phyloP scores from a whole-genome alignment of 2,888 invertebrate species.

The Caenorhabditis doughertyi region DNA sequence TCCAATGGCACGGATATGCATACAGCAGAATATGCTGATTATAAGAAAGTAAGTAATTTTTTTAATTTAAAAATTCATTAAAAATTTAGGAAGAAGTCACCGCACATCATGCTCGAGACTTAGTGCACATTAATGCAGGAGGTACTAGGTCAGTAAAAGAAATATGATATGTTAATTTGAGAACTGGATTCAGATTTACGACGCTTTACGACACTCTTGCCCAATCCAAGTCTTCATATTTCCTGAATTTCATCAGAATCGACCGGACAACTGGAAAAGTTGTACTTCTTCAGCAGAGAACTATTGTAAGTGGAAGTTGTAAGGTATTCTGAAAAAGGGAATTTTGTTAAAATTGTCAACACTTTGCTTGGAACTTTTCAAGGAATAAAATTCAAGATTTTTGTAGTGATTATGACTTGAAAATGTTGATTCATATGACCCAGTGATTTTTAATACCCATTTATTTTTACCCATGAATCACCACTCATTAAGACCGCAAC shows the following conservation, averaged over 20 bases:
- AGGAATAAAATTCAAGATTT: no score
- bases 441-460: background rate
- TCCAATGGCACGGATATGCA: conserved; percentile 39
- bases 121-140: conserved; percentile 71
- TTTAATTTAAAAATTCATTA: background rate
- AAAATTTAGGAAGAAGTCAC: conserved; percentile 62
- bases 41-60: conserved; percentile 24
- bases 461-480: background rate
- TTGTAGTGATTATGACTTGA: no score
- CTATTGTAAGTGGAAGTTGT: conserved; percentile 60
- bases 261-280: conserved; percentile 66
- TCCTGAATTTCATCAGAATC: conserved; percentile 65
- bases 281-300: conserved; percentile 59
- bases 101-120: conserved; percentile 66
- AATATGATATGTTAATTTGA: background rate
- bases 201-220: conserved; percentile 68
- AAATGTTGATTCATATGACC: background rate
- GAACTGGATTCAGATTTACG: conserved; percentile 61
- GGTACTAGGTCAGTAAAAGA: conserved; percentile 58
- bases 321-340: background rate
- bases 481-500: background rate
- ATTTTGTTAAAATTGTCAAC: background rate
- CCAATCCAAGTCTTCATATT: conserved; percentile 63
- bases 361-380: background rate
- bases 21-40: conserved; percentile 28